Evolutionary conservation across 53 echinoderm and acorn worm species (phyloP), one percentile per base, ranked within the genome.

Genomic region (Antedon mediterranea): DNA sequence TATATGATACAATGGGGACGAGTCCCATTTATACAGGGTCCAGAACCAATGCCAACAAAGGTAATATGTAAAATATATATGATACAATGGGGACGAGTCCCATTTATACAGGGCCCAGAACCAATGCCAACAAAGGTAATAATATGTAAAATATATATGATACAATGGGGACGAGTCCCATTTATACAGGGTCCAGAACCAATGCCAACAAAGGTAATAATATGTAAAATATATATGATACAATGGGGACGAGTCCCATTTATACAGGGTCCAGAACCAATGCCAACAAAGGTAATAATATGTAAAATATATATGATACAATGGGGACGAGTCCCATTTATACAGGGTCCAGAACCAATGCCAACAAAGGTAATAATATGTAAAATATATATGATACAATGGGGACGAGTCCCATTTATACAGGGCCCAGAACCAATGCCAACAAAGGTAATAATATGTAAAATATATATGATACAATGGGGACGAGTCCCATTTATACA

Each of bases 191-290:
- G 87, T 29, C 87, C 87, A 23, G 83, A 83, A 71, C 83, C 83
- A 27, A 77, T 81, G 5, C 83, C 83, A n/a, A n/a, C n/a, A n/a
- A n/a, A n/a, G n/a, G n/a, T n/a, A n/a, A n/a, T n/a, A n/a, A n/a
- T n/a, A n/a, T n/a, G n/a, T n/a, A n/a, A n/a, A n/a, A n/a, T n/a
- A n/a, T n/a, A n/a, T n/a, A n/a, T n/a, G n/a, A n/a, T n/a, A 78
- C 75, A 89, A 80, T 95, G 95, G 95, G 91, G 91, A 43, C 83
- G 91, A 83, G 91, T 95, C 80, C 95, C 95, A 44, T 95, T 95
- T 82, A 74, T 95, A 75, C 85, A 79, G 41, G 87, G 87, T 29
- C 87, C 87, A 23, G 83, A 83, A 71, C 83, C 83, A 27, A 77
- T 81, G 5, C 83, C 83, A n/a, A n/a, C n/a, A n/a, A n/a, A n/a